Conservation (phyloP, 2,888 invertebrate genomes). For the Pandemis cinnamomeana region DNA sequence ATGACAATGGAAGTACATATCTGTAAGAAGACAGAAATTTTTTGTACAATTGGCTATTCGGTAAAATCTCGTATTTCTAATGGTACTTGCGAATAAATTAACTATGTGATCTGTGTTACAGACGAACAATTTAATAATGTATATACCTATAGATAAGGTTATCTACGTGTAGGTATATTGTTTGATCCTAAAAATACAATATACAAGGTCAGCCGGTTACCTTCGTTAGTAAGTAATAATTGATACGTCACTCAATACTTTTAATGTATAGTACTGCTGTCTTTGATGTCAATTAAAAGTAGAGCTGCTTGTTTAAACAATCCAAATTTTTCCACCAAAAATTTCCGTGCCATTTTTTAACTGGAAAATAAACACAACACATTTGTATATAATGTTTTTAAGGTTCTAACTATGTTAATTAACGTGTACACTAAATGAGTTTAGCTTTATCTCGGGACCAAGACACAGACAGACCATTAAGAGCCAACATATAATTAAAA, state of each 20-base stretch:
- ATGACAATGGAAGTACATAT: too few species aligned
- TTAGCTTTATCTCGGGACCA: not conserved
- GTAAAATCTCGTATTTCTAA: too few species aligned
- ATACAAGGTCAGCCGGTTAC: slow-evolving; percentile 10
- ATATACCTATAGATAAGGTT: not conserved
- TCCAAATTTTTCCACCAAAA: too few species aligned
- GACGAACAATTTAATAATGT: too few species aligned
- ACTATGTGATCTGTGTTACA: too few species aligned
- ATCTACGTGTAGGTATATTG: not conserved
- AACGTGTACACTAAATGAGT: not conserved
- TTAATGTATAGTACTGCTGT: not conserved
- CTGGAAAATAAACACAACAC: not conserved
- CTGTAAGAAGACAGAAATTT: too few species aligned
- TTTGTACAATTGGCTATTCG: too few species aligned
- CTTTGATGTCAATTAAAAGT: too few species aligned
- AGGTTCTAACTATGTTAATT: not conserved
- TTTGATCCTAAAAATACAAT: not conserved
- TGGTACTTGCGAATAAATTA: too few species aligned
- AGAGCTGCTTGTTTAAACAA: too few species aligned
- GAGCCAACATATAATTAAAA: not conserved
- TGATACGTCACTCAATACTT: not conserved
- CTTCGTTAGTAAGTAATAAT: slow-evolving; percentile 3
- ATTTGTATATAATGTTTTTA: not conserved
- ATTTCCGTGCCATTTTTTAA: not conserved
- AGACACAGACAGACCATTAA: slow-evolving; percentile 3